Percentiles rank a stretch among this genome's conserved stretches.
Evolutionary conservation across 2,888 invertebrate genomes (phyloP).

Genomic region (Toxonevra muliebris): DNA sequence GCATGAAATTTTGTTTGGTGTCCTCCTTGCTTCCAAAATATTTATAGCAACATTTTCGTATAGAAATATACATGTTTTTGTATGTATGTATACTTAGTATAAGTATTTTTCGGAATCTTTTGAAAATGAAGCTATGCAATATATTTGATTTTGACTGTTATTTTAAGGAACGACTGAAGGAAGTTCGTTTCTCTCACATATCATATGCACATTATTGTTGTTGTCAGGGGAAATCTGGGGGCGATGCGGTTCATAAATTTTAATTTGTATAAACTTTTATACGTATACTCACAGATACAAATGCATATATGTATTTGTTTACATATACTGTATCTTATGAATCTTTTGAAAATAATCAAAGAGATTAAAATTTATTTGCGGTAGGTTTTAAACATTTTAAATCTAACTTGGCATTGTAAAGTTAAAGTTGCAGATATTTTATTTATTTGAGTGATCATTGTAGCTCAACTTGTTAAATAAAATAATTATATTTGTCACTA

Average conservation of each 20-base stretch:
- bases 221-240: conserved; percentile 36
- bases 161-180: conserved; percentile 29
- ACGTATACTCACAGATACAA: background rate
- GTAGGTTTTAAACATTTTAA: too few relatives aligned
- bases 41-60: too few relatives aligned
- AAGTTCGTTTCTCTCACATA: conserved; percentile 27
- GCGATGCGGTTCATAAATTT: conserved; percentile 54
- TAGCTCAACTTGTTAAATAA: too few relatives aligned
- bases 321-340: background rate
- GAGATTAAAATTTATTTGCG: too few relatives aligned
- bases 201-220: conserved; percentile 19
- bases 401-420: too few relatives aligned
- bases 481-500: too few relatives aligned
- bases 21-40: background rate
- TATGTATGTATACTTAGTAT: background rate
- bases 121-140: conserved; percentile 4
- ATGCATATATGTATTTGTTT: conserved; percentile 2
- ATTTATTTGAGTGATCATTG: too few relatives aligned
- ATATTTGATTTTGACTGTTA: conserved; percentile 20
- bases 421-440: too few relatives aligned
- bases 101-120: conserved; percentile 8
- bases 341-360: background rate
- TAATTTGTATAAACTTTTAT: conserved; percentile 24
- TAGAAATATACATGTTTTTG: conserved; percentile 36
- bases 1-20: background rate